phyloP scores from a whole-genome alignment of 64 coral and sea anemone species.

The Pachyseris speciosa region DNA sequence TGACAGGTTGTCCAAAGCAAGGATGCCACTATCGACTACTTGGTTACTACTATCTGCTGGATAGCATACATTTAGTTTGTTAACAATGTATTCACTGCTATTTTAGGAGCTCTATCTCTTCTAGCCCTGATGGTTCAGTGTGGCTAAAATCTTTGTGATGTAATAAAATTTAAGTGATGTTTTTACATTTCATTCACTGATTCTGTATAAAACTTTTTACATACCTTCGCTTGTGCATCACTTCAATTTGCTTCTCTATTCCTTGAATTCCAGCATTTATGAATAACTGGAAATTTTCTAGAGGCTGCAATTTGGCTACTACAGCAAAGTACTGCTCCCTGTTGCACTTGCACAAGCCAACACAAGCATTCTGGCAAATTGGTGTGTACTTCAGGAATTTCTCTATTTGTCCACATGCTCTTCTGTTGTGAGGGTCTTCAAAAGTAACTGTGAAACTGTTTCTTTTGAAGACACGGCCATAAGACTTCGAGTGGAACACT shows the following conservation, averaged over 20 bases:
- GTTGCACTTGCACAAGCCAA: slow-evolving; percentile 20
- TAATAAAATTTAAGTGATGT: background rate
- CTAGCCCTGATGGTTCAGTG: no score
- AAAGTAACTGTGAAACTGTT: background rate
- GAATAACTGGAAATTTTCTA: background rate
- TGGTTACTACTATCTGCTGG: no score
- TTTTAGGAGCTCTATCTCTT: no score
- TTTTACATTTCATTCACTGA: background rate
- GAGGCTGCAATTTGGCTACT: background rate
- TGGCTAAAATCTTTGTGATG: background rate
- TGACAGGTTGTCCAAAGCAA: background rate
- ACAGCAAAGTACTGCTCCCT: background rate
- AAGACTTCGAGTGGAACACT: slow-evolving; percentile 1
- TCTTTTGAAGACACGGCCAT: slow-evolving; percentile 6
- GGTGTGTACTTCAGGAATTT: slow-evolving; percentile 6
- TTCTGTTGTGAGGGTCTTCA: background rate
- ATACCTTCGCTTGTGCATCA: background rate
- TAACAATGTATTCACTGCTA: no score
- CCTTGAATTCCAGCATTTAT: background rate
- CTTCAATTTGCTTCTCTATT: background rate
- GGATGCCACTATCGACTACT: no score
- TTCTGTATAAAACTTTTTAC: background rate
- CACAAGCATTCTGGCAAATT: background rate
- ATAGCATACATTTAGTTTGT: no score
- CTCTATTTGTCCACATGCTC: background rate